Percentiles rank a stretch among this genome's conserved stretches.
Evolutionary conservation across 2,888 invertebrate species (phyloP).

Genomic region (Nemoura dubitans): DNA sequence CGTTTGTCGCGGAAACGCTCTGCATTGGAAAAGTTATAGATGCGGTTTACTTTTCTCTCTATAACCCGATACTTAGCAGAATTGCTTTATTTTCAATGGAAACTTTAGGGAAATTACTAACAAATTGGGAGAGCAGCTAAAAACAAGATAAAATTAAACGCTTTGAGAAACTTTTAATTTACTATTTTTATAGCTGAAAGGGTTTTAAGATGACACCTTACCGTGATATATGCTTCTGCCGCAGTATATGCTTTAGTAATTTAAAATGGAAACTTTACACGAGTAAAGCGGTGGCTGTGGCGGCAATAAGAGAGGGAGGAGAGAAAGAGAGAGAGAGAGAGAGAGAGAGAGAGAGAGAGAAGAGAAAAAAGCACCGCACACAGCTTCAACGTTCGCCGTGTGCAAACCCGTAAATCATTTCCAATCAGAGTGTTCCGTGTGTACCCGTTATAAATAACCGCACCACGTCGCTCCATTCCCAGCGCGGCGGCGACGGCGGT

Average conservation of each 20-base stretch:
- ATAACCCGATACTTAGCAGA: constrained; percentile 16
- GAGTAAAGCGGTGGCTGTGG: neutral
- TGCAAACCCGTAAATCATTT: neutral
- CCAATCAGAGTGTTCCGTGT: neutral
- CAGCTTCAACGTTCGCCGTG: neutral
- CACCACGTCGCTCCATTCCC: neutral
- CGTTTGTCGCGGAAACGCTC: neutral
- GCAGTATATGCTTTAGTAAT: constrained; percentile 12
- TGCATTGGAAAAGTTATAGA: neutral
- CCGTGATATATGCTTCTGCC: constrained; percentile 2
- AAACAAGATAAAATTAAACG: constrained; percentile 21
- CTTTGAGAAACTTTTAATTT: constrained; percentile 23
- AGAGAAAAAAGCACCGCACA: neutral
- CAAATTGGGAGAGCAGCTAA: constrained; percentile 30
- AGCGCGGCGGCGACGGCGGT: neutral
- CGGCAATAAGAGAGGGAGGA: no score
- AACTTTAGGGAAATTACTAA: constrained; percentile 20
- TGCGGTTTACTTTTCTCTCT: constrained; percentile 18
- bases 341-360: no score
- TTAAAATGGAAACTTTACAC: neutral
- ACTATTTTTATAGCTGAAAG: constrained; percentile 1
- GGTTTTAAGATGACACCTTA: constrained; percentile 20
- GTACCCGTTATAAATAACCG: neutral
- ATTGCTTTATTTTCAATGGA: constrained; percentile 20
- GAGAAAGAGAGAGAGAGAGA: no score